Evolutionary conservation across 2,797 vertebrate species (phyloP), one percentile per base, ranked within the genome.

Genomic region (Sebastes umbrosus): DNA sequence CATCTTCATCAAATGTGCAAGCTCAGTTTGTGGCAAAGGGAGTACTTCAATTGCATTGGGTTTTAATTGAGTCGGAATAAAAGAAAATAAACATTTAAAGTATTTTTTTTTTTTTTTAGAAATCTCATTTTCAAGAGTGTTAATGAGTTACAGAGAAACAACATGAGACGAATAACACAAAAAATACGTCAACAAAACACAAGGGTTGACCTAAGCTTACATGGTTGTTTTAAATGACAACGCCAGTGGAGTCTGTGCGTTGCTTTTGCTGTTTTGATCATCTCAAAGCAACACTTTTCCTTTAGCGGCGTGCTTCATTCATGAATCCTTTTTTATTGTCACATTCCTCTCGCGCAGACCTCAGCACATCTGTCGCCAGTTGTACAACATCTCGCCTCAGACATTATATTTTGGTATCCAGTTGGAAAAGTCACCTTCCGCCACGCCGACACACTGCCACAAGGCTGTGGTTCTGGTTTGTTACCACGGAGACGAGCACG

Each of bases 401-500:
- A 88, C 81, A 85, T 90, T 90, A 89, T 90, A 89, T 92, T 90
- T 87, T 63, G 79, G 85, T 80, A 75, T 81, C 69, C 79, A 69
- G 79, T 68, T 74, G 79, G 75, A 85, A 64, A 80, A 92, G 83
- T 90, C 86, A 81, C 75, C 88, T 77, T 87, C 75, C 84, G 79
- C 80, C 74, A 64, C n/a, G 71, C 72, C 76, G 68, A 72, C 85
- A 87, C 77, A 69, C 81, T 84, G 86, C 90, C 90, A 88, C 88
- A 76, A 85, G 88, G 83, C 84, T 86, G 85, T 55, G 86, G 77
- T 84, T 88, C 76, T 89, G 91, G 89, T 89, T 87, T 88, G 90
- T 94, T 93, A 90, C 93, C 88, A 90, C 81, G 80, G 89, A 88
- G 92, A 93, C 73, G 27, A 50, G 65, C 43, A 20, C 43, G 86